phyloP scores from a whole-genome alignment of 2,113 vertebrate genomes.

The Dendropsophus ebraccatus region DNA sequence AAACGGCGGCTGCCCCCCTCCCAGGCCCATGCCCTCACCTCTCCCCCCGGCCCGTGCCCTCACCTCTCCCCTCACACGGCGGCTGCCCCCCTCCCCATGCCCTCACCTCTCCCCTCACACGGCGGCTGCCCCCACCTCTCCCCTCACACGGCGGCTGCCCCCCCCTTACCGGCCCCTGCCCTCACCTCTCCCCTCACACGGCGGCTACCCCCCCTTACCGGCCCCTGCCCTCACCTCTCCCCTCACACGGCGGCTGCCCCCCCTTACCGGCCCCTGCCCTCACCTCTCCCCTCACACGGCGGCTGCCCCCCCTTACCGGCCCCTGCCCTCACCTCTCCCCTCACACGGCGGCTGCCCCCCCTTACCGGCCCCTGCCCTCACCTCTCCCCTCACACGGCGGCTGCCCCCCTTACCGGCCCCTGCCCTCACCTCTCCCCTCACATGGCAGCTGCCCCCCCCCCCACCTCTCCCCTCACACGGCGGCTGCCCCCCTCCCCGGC shows the following conservation, averaged over 20 bases:
- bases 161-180: background rate
- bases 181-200: background rate
- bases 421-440: background rate
- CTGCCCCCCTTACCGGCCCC: no score
- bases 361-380: background rate
- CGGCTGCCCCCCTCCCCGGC: no score
- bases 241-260: background rate
- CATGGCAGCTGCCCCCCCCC: background rate
- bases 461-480: no score
- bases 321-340: no score
- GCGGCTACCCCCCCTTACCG: no score
- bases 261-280: background rate
- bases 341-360: background rate
- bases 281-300: no score
- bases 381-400: no score
- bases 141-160: background rate
- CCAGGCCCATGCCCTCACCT: background rate
- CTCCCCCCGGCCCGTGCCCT: no score
- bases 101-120: no score
- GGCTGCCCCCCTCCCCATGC: background rate
- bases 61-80: background rate
- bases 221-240: no score
- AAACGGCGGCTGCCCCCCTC: background rate
- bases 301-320: no score
- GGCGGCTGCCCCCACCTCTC: no score